These are phyloP conservation scores for Cheumatopsyche charites DNA, from an alignment of 1,140 invertebrate genomes.

Conservation along the genomic window DNA sequence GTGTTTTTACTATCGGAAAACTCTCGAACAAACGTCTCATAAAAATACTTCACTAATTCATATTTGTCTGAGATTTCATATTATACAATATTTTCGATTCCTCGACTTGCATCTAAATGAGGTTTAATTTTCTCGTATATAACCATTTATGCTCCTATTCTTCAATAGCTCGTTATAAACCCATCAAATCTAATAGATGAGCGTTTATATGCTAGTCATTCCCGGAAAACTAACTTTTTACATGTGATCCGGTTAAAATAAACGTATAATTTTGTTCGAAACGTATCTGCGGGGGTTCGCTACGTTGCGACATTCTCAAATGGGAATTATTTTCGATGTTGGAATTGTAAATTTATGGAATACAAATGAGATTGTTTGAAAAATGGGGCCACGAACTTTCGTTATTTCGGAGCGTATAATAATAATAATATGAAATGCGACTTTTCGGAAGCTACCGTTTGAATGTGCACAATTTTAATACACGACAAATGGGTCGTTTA, in stretches of 20 bases:
- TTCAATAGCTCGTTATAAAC: not conserved
- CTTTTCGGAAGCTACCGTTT: too few species aligned
- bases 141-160: too few species aligned
- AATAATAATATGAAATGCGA: not conserved
- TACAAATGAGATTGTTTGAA: slow-evolving; percentile 38
- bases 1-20: too few species aligned
- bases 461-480: slow-evolving; percentile 35
- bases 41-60: too few species aligned
- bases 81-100: too few species aligned
- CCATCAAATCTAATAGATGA: not conserved
- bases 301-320: slow-evolving; percentile 21
- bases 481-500: slow-evolving; percentile 29
- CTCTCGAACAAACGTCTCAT: too few species aligned
- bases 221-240: slow-evolving; percentile 10
- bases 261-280: too few species aligned
- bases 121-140: too few species aligned
- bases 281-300: not conserved
- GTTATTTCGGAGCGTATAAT: slow-evolving; percentile 3
- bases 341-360: slow-evolving; percentile 38
- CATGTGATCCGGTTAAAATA: not conserved
- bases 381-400: slow-evolving; percentile 33
- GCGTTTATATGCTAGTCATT: too few species aligned
- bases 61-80: too few species aligned
- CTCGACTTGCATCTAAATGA: too few species aligned
- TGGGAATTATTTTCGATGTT: slow-evolving; percentile 31